Percentiles rank a stretch among this genome's conserved stretches.
These are phyloP conservation scores for Agrenia bidenticulata DNA, from an alignment of 2,888 invertebrate genomes.

Conservation along the genomic window DNA sequence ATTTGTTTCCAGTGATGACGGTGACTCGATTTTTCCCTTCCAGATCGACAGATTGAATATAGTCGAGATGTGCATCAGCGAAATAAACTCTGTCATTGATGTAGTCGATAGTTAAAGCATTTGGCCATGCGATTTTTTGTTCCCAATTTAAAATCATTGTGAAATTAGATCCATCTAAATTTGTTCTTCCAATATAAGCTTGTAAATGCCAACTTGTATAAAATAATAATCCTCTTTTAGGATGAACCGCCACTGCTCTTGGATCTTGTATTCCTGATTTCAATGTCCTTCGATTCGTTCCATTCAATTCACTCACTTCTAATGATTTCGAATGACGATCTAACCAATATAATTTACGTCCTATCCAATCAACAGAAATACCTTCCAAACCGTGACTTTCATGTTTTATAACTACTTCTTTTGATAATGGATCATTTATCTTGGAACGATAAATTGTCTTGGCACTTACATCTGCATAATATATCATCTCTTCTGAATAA, in stretches of 20 bases:
- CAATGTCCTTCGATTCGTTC: conserved; percentile 84
- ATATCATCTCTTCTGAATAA: conserved; percentile 77
- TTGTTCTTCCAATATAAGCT: conserved; percentile 94
- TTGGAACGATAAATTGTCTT: conserved; percentile 82
- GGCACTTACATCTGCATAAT: conserved; percentile 94
- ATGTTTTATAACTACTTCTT: conserved; percentile 83
- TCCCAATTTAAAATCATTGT: conserved; percentile 86
- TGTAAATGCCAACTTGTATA: conserved; percentile 95
- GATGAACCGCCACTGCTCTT: conserved; percentile 90
- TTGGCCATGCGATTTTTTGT: conserved; percentile 97
- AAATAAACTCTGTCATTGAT: conserved; percentile 93
- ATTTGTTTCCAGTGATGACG: conserved; percentile 68
- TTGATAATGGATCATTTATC: conserved; percentile 60
- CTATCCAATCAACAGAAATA: conserved; percentile 91
- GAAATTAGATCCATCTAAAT: conserved; percentile 93
- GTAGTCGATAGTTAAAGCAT: conserved; percentile 94
- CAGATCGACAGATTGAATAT: conserved; percentile 90
- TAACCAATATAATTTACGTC: conserved; percentile 93
- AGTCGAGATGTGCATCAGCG: conserved; percentile 98
- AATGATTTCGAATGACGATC: conserved; percentile 93
- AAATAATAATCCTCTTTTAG: conserved; percentile 88
- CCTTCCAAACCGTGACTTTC: conserved; percentile 97
- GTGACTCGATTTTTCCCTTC: conserved; percentile 85
- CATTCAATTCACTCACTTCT: conserved; percentile 91
- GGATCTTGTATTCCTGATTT: conserved; percentile 89